Evolutionary conservation across 2,797 vertebrate species (phyloP).

Genomic region (Adelosebastes latens): DNA sequence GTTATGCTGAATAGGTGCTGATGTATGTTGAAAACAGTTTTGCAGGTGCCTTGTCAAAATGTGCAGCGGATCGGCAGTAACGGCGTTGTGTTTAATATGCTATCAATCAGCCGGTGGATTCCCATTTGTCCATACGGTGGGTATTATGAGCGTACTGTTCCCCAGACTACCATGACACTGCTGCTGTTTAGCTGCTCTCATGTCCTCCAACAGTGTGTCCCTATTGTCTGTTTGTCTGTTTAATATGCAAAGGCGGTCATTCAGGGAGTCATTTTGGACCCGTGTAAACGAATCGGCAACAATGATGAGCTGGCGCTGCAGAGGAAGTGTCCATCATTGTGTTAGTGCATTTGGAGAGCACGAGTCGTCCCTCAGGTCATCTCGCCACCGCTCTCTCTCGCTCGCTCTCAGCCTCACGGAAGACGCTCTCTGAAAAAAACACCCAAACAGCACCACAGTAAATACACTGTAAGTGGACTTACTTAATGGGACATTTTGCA

Average conservation of each 20-base stretch:
- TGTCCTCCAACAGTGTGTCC: slow-evolving; percentile 69
- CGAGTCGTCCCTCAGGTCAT: slow-evolving; percentile 62
- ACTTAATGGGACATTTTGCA: slow-evolving; percentile 81
- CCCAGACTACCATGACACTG: slow-evolving; percentile 55
- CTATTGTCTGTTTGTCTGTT: slow-evolving; percentile 79
- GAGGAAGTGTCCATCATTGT: slow-evolving; percentile 77
- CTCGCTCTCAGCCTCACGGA: slow-evolving; percentile 42
- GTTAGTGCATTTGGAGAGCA: slow-evolving; percentile 69
- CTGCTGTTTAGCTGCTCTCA: slow-evolving; percentile 60
- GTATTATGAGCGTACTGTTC: slow-evolving; percentile 60
- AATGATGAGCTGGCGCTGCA: slow-evolving; percentile 78
- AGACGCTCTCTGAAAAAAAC: slow-evolving; percentile 54
- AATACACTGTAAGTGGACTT: slow-evolving; percentile 78
- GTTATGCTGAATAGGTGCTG: slow-evolving; percentile 79
- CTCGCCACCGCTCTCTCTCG: slow-evolving; percentile 38
- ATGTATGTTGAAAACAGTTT: slow-evolving; percentile 70
- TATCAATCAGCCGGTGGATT: slow-evolving; percentile 71
- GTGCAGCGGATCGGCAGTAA: slow-evolving; percentile 64
- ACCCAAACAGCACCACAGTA: slow-evolving; percentile 68
- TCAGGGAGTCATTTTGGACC: slow-evolving; percentile 80
- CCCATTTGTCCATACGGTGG: slow-evolving; percentile 58
- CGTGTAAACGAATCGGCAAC: slow-evolving; percentile 81
- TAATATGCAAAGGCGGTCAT: slow-evolving; percentile 82
- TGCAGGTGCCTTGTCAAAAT: slow-evolving; percentile 74
- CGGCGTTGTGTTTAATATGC: slow-evolving; percentile 72